phyloP scores from a whole-genome alignment of 2,113 vertebrate species.

The Kryptolebias marmoratus region DNA sequence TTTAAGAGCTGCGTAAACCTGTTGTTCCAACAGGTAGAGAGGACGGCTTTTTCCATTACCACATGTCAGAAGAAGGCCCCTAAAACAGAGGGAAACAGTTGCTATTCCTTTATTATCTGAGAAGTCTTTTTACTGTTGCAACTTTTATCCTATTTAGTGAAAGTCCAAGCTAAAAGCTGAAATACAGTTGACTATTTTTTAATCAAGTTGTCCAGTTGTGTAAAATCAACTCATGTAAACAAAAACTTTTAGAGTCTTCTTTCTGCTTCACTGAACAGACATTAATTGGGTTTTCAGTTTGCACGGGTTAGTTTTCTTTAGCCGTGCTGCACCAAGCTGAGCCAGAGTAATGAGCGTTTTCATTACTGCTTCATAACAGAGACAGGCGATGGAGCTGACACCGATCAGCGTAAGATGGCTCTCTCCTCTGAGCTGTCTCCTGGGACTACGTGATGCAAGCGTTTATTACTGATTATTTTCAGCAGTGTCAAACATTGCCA shows the following conservation, averaged over 20 bases:
- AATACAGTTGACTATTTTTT: not conserved
- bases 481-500: not conserved
- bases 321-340: not conserved
- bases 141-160: not conserved
- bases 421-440: not conserved
- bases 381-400: not conserved
- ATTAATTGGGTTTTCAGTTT: conserved; percentile 10
- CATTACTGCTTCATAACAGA: conserved; percentile 3
- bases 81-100: not conserved
- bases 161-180: not conserved
- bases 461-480: not conserved
- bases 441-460: not conserved
- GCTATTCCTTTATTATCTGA: conserved; percentile 14
- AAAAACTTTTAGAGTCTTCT: conserved; percentile 8
- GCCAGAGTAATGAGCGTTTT: not conserved
- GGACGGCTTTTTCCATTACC: conserved; percentile 23
- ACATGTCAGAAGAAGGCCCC: conserved; percentile 18
- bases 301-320: conserved; percentile 1
- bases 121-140: not conserved
- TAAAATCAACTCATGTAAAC: conserved; percentile 10
- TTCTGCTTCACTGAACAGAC: conserved; percentile 12
- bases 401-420: not conserved
- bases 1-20: conserved; percentile 22
- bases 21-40: conserved; percentile 32
- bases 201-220: not conserved